Base-by-base conservation (phyloP, 2,797 vertebrate genomes). In the Apogon hyalosoma region DNA sequence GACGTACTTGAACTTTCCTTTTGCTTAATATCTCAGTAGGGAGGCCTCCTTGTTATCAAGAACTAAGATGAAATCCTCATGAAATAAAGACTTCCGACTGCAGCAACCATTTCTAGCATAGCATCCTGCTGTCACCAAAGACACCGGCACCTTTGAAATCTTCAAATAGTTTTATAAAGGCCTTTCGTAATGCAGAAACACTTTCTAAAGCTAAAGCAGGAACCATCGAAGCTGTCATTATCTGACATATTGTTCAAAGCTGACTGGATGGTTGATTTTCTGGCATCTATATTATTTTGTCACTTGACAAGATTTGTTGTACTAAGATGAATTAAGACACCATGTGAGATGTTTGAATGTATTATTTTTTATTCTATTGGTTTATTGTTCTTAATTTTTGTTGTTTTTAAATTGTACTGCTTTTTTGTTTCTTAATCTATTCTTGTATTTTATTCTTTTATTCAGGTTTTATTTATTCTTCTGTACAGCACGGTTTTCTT, bases 41-140 rank as follows among this genome's bases (percentile, higher is more conserved):
- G 33, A 41, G 31, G 15, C 11, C 15, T 45, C 40, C 16, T 52
- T 3, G 3, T 63, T 45, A n/a, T 51, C 36, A 24, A 47, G 31
- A 43, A 62, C 14, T 43, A 18, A 36, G 4, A 47, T 15, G 3
- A 55, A 70, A 46, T 41, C 9, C 36, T 48, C 18, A 36, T 47
- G 14, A 59, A 59, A 57, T 28, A 15, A 6, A 53, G 14, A 9
- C 41, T 42, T 53, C 24, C 51, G 14, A 46, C 15, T 18, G 33
- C 1, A 43, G 7, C 38, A 46, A 14, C 33, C 15, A 41, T 60
- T 38, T 15, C 24, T 46, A 63, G 13, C 7, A 33, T 2, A 38
- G 40, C 51, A 58, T 36, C 41, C 24, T 57, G 41, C 49, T 63
- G 57, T 15, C 12, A 53, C 47, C 7, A 48, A 63, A 51, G 13